Evolutionary conservation across 2,113 vertebrate species (phyloP).

Genomic region (Atlantisia rogersi): DNA sequence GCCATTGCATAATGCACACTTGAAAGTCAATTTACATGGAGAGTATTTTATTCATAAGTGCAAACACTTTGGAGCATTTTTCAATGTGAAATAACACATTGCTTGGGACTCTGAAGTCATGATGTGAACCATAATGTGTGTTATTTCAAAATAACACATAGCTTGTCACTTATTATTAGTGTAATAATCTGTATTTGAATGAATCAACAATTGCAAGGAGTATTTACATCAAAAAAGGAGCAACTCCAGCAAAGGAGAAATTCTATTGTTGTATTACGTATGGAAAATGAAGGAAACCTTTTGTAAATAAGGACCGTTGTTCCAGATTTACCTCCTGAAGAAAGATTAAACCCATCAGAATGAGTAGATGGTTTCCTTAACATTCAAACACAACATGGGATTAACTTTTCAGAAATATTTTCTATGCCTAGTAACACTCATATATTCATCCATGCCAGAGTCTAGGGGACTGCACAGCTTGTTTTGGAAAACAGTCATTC

Average conservation of each 20-base stretch:
- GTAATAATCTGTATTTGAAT: slow-evolving; percentile 23
- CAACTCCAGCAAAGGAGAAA: slow-evolving; percentile 6
- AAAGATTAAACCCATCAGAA: slow-evolving; percentile 62
- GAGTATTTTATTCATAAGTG: slow-evolving; percentile 23
- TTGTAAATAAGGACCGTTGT: slow-evolving; percentile 44
- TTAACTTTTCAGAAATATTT: slow-evolving; percentile 54
- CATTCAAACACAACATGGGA: slow-evolving; percentile 31
- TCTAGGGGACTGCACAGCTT: slow-evolving; percentile 49
- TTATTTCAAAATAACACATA: slow-evolving; percentile 63
- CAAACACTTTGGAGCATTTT: slow-evolving; percentile 19
- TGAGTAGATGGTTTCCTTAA: slow-evolving; percentile 47
- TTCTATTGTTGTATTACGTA: slow-evolving; percentile 21
- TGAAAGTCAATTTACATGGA: background rate
- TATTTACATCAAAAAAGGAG: background rate
- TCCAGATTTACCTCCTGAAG: slow-evolving; percentile 30
- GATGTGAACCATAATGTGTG: slow-evolving; percentile 54
- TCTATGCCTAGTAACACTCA: slow-evolving; percentile 14
- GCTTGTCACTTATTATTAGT: slow-evolving; percentile 48
- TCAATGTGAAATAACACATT: slow-evolving; percentile 31
- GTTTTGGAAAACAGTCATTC: slow-evolving; percentile 59
- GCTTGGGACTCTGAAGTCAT: slow-evolving; percentile 38
- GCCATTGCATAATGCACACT: background rate
- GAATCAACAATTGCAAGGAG: background rate
- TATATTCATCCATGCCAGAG: slow-evolving; percentile 41
- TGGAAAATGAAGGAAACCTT: slow-evolving; percentile 56